Percentiles rank a stretch among this genome's conserved stretches.
Conservation (phyloP, 2,888 invertebrate genomes). For the Phortica okadai region DNA sequence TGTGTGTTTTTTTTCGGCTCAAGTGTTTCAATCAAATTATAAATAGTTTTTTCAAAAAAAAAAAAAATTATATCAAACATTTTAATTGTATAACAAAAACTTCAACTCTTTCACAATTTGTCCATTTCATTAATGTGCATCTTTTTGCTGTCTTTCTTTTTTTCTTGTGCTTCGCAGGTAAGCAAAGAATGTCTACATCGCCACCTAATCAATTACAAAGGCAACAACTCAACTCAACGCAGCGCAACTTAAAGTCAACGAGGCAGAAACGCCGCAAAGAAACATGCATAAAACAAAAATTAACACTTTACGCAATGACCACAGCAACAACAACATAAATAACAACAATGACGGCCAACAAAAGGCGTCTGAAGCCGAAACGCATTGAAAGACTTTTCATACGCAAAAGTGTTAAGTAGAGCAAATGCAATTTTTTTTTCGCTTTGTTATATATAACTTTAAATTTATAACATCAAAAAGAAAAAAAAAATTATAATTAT, state of each 20-base stretch:
- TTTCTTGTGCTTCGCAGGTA: conserved; percentile 5
- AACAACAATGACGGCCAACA: neutral
- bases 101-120: neutral
- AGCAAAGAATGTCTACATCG: conserved; percentile 1
- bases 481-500: neutral
- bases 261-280: conserved; percentile 49
- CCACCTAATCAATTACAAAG: conserved; percentile 13
- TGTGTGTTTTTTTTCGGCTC: no score
- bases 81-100: neutral
- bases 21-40: no score
- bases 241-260: conserved; percentile 43
- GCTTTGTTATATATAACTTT: conserved; percentile 20
- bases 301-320: conserved; percentile 60
- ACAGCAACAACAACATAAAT: conserved; percentile 4
- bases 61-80: no score
- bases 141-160: neutral
- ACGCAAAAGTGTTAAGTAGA: conserved; percentile 12
- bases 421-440: conserved; percentile 26
- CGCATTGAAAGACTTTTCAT: neutral
- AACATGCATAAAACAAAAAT: conserved; percentile 65
- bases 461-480: conserved; percentile 13
- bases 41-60: no score
- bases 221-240: neutral
- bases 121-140: neutral
- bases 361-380: neutral